These are phyloP conservation scores for Caranx ignobilis DNA, from an alignment of 2,113 vertebrate species.

Conservation along the genomic window DNA sequence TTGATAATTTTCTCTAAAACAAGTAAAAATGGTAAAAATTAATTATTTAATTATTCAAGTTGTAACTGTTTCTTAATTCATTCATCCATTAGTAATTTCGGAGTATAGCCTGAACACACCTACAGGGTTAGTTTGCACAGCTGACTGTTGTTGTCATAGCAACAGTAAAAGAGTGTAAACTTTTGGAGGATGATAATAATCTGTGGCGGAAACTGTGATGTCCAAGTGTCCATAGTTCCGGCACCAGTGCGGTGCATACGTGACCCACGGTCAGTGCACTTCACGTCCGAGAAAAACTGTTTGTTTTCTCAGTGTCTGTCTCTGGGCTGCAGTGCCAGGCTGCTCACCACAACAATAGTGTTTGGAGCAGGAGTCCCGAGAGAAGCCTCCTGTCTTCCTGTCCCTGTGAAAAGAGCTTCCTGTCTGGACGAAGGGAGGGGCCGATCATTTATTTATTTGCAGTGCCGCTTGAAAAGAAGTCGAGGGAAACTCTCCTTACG, in stretches of 20 bases:
- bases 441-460: constrained; percentile 83
- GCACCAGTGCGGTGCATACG: constrained; percentile 73
- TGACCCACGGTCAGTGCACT: constrained; percentile 77
- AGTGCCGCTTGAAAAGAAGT: constrained; percentile 78
- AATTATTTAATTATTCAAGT: too few relatives aligned
- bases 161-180: constrained; percentile 22
- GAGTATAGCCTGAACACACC: background rate
- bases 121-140: background rate
- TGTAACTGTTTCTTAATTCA: too few relatives aligned
- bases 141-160: constrained; percentile 38
- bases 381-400: constrained; percentile 86
- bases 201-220: constrained; percentile 8
- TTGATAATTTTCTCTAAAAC: too few relatives aligned
- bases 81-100: background rate
- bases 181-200: constrained; percentile 7
- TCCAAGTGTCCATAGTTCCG: constrained; percentile 18
- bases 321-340: constrained; percentile 81
- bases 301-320: constrained; percentile 83
- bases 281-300: constrained; percentile 69
- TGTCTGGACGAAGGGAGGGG: constrained; percentile 78
- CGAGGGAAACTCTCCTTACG: constrained; percentile 63
- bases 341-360: constrained; percentile 85
- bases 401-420: constrained; percentile 84
- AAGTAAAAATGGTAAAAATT: too few relatives aligned
- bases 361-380: constrained; percentile 84